phyloP scores from a whole-genome alignment of 1,140 invertebrate genomes.

The Teleopsis dalmanni region DNA sequence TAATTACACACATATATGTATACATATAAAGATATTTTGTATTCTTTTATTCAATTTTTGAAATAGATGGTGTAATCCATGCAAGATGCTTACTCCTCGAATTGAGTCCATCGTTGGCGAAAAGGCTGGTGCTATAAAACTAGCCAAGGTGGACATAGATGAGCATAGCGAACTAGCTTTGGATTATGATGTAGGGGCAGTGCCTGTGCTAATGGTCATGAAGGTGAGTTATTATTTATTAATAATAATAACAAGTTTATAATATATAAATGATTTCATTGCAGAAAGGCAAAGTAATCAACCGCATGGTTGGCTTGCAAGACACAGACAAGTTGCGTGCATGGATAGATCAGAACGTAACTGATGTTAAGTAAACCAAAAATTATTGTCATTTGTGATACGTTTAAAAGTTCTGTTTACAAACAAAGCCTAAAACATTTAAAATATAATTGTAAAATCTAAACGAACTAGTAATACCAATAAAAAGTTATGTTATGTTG shows the following conservation, averaged over 20 bases:
- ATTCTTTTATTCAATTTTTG: background rate
- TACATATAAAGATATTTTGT: background rate
- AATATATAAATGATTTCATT: too few relatives aligned
- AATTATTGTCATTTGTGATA: too few relatives aligned
- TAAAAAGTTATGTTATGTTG: too few relatives aligned
- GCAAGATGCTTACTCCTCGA: conserved; percentile 80
- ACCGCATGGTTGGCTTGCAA: conserved; percentile 79
- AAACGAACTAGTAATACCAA: too few relatives aligned
- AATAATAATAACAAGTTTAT: too few relatives aligned
- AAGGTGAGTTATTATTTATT: too few relatives aligned
- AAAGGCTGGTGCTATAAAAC: conserved; percentile 71
- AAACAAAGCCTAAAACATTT: too few relatives aligned
- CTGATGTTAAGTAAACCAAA: conserved; percentile 45
- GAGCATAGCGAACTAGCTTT: conserved; percentile 79
- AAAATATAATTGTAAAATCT: too few relatives aligned
- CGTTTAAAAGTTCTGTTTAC: too few relatives aligned
- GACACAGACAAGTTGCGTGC: conserved; percentile 81
- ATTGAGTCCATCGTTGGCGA: conserved; percentile 81
- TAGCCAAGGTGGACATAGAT: conserved; percentile 92
- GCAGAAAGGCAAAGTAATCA: conserved; percentile 78
- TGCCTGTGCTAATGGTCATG: conserved; percentile 83
- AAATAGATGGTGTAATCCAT: conserved; percentile 92
- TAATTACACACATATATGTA: too few relatives aligned
- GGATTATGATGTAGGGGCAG: conserved; percentile 78
- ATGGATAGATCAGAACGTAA: conserved; percentile 74